Evolutionary conservation across 2,888 invertebrate species (phyloP), one percentile per base, ranked within the genome.

Genomic region (Hipparchia semele): DNA sequence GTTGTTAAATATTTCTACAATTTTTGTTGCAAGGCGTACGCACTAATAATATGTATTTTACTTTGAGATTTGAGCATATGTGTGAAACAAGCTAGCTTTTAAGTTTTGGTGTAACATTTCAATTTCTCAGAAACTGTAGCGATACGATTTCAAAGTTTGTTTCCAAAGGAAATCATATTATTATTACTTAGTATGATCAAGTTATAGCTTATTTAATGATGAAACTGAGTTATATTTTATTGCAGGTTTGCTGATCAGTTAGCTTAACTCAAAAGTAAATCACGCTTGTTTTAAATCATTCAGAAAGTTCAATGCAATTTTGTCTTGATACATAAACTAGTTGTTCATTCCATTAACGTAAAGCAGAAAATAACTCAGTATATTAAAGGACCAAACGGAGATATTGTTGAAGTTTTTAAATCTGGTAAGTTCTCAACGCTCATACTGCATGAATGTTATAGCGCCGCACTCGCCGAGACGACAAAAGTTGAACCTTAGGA

Each of bases 401-500:
- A 46, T 58, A n/a, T 13, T 67, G 45, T n/a, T 67, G 45, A 69
- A 69, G 59, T 49, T 56, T 59, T 49, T 23, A 49, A 61, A 33
- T 39, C 54, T 73, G 78, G 80, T 80, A 79, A 80, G 75, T 75
- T 61, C 60, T 53, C 70, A 70, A 82, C 85, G 86, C 87, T 92
- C 85, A 91, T 89, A 84, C 83, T 87, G 83, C 84, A 83, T 90
- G 82, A 89, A 87, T 93, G 88, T 93, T 94, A 91, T 96, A 98
- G 98, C 98, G 89, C 98, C 98, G 82, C 98, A 99, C 94, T 99
- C 98, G 91, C 99, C 99, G 86, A 96, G 98, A 88, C 96, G 98
- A 77, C 98, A 98, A 95, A 98, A 98, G 95, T 95, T 99, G 94
- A 98, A 99, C 95, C 96, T 99, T 91, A 96, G 99, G 89, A 99